A percentile compares a stretch with the other conserved stretches of the same genome.
Conservation (phyloP, 2,113 vertebrate genomes). For the Elephantulus edwardii region DNA sequence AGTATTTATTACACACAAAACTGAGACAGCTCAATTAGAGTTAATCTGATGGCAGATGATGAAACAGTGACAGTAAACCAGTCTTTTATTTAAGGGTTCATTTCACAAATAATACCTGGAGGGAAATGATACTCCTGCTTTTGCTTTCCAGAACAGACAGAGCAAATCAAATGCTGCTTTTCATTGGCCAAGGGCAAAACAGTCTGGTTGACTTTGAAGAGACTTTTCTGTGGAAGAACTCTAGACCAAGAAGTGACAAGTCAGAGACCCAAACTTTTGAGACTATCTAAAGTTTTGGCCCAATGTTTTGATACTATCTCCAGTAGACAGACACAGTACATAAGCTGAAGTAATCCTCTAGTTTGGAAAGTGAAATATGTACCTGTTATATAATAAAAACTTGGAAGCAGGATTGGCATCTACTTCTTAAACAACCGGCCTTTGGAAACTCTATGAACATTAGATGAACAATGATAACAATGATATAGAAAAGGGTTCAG, state of each 20-base stretch:
- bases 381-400: neutral
- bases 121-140: neutral
- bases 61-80: neutral
- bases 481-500: too few relatives aligned
- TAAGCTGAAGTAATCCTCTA: slow-evolving; percentile 39
- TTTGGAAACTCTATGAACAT: too few relatives aligned
- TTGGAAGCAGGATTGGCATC: too few relatives aligned
- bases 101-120: slow-evolving; percentile 3
- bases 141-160: slow-evolving; percentile 9
- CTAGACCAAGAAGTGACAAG: neutral
- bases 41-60: neutral
- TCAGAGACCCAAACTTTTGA: slow-evolving; percentile 32
- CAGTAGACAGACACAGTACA: slow-evolving; percentile 15
- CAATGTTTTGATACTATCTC: slow-evolving; percentile 44
- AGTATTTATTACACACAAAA: neutral
- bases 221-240: neutral
- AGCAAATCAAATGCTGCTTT: neutral
- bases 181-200: slow-evolving; percentile 15
- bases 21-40: neutral
- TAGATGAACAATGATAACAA: too few relatives aligned
- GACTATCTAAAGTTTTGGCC: too few relatives aligned
- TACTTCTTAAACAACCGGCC: too few relatives aligned
- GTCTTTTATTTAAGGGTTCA: neutral
- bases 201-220: slow-evolving; percentile 29
- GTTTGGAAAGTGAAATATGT: slow-evolving; percentile 26